Evolutionary conservation across 2,113 vertebrate species (phyloP), one percentile per base, ranked within the genome.

Genomic region (Mionectes macconnelli): DNA sequence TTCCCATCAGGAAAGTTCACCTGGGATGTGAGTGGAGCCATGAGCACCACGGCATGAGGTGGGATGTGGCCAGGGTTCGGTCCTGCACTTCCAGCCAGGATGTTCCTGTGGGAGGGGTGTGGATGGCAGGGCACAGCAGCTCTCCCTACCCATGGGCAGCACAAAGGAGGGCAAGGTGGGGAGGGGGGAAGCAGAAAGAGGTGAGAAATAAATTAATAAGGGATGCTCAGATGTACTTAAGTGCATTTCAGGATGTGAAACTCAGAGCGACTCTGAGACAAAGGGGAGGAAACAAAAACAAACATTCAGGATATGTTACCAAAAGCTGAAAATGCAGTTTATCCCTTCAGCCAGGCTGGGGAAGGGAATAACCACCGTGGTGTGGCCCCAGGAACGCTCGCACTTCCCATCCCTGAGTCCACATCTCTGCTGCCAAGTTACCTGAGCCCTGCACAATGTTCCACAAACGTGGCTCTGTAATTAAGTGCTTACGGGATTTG

Each of bases 301-400:
- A 88, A 42, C 35, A 4, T 11, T 64, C 2, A 0, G 67, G 35
- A 2, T 5, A 0, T 0, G 4, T 9, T 7, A 12, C 7, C 56
- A 15, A 2, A 10, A 37, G 74, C 56, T 59, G 62, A 16, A 53
- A 27, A 8, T 3, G 9, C 8, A 27, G 75, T 6, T 39, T 17
- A 4, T 8, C 49, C 30, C 4, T 66, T 30, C 74, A 23, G 2
- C 12, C 20, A 8, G 50, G 44, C 59, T 14, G 59, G 80, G 2
- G 0, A 1, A 44, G 12, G 62, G 31, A n/a, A 30, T 14, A 33
- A 50, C 63, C 9, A 1, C 53, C 1, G 0, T 3, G 31, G n/a
- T 2, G 31, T 2, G 6, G 31, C 44, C 7, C 28, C 2, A 0
- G 44, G 49, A 7, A 22, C 7, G 10, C 69, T 64, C 15, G 3